Evolutionary conservation across 1,140 invertebrate genomes (phyloP).

Genomic region (Drosophila baimaii): DNA sequence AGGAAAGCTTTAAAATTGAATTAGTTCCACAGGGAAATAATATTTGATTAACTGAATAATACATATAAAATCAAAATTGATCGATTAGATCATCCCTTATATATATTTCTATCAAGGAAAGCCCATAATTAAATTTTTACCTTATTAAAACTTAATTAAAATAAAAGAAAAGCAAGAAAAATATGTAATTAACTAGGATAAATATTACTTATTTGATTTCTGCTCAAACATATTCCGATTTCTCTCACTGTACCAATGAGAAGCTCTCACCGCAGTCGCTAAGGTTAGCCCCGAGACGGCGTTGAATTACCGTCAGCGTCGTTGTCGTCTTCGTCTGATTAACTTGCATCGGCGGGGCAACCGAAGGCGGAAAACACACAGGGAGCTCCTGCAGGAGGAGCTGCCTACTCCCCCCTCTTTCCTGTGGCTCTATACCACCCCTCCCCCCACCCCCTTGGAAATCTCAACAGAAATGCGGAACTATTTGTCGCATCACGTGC

Average conservation of each 20-base stretch:
- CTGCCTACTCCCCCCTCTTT: too few relatives aligned
- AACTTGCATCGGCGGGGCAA: constrained; percentile 54
- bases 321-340: constrained; percentile 55
- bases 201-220: not conserved
- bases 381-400: not conserved
- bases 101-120: too few relatives aligned
- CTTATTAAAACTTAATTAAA: not conserved
- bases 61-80: too few relatives aligned
- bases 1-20: too few relatives aligned
- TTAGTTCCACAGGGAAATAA: too few relatives aligned
- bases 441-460: constrained; percentile 1
- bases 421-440: not conserved
- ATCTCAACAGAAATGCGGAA: constrained; percentile 68
- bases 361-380: not conserved
- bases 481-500: constrained; percentile 82
- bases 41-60: too few relatives aligned
- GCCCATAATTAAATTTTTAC: too few relatives aligned
- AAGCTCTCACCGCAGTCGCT: constrained; percentile 33
- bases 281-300: constrained; percentile 22
- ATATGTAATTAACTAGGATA: not conserved
- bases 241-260: constrained; percentile 16
- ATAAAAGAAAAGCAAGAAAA: not conserved
- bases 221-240: not conserved
- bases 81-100: too few relatives aligned
- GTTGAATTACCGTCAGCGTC: constrained; percentile 45